Evolutionary conservation across 2,888 invertebrate genomes (phyloP), one percentile per base, ranked within the genome.

Genomic region (Epiblema foenella): DNA sequence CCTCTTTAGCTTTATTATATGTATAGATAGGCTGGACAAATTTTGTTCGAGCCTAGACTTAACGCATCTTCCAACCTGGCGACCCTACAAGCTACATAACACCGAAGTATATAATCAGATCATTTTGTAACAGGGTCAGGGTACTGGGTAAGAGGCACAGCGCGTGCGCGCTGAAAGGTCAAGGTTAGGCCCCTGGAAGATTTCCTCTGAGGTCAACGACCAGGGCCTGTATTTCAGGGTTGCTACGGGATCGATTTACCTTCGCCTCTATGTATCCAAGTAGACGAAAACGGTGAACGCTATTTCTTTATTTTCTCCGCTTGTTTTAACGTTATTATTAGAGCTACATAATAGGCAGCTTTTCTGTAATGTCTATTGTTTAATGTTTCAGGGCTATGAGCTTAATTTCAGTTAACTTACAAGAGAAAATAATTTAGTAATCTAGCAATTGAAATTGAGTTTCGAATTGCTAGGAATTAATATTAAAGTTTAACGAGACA

Each of bases 141-240:
- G 90, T 87, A 90, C 89, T 89, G 84, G 87, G 88, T 87, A 80
- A 89, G 81, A 78, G 79, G 83, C 74, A 88, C 79, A 77, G 92
- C 93, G 93, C 93, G 82, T 92, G 93, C 93, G 93, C 93, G 92
- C 82, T 77, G 83, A 89, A 90, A 91, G 92, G 87, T 92, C 91
- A 93, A 90, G 93, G 93, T 89, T 87, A 85, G 86, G 77, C 83
- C 91, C 91, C 89, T 91, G 92, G 91, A 93, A 93, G 90, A 91
- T 93, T 92, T 91, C 86, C 88, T 86, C 81, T 78, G 86, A 86
- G 92, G 89, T 92, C 89, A 85, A 83, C 81, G 89, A 83, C 89
- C 91, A 82, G 80, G 83, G 81, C 84, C 86, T 87, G 87, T 87
- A 86, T 89, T 90, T 91, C 88, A 87, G 91, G 85, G 85, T 84